Conservation (phyloP, 2,888 invertebrate genomes). For the Platycnemis pennipes region DNA sequence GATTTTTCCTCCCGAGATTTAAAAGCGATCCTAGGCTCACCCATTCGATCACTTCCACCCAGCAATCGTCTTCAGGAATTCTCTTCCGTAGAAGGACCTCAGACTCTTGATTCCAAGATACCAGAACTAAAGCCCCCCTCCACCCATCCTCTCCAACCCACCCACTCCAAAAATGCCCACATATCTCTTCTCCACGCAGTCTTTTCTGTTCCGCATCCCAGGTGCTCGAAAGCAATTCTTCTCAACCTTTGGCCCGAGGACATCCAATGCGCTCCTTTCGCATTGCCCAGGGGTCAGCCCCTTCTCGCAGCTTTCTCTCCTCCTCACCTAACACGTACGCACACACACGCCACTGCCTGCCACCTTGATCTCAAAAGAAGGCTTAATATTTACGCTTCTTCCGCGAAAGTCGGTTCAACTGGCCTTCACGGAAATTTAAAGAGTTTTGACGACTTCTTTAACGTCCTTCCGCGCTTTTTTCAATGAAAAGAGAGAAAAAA, state of each 20-base stretch:
- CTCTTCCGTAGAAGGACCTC: no score
- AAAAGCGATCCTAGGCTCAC: no score
- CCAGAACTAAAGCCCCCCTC: no score
- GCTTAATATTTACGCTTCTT: background rate
- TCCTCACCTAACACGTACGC: background rate
- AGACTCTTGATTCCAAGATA: no score
- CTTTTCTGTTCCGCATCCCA: background rate
- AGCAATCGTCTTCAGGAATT: no score
- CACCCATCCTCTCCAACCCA: background rate
- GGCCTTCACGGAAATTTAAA: background rate
- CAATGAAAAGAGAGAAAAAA: background rate
- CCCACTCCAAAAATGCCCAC: background rate
- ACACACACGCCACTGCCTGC: background rate
- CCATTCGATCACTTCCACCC: no score
- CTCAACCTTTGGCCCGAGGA: background rate
- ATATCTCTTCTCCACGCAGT: background rate
- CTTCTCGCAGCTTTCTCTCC: background rate
- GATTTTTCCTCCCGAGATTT: no score
- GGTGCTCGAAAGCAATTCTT: background rate
- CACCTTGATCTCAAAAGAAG: background rate
- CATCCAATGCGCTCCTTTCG: background rate
- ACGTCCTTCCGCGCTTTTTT: background rate
- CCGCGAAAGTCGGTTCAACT: background rate
- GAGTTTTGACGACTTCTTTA: background rate
- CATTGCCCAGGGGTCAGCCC: background rate